Percentiles rank a stretch among this genome's conserved stretches.
These are phyloP conservation scores for Brachypteracias leptosomus DNA, from an alignment of 2,113 vertebrate genomes.

Conservation along the genomic window DNA sequence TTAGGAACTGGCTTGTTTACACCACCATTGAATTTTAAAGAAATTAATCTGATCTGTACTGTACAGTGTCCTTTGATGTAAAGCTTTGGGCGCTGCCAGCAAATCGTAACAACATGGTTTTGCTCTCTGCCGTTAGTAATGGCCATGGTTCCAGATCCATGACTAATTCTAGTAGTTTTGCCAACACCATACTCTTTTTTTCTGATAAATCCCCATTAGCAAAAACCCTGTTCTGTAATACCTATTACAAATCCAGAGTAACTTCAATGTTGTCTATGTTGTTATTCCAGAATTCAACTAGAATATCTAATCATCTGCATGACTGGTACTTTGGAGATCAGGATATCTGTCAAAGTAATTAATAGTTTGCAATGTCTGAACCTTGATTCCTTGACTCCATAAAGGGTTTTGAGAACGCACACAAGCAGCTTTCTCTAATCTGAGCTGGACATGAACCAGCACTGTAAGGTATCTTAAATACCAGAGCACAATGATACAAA, in stretches of 20 bases:
- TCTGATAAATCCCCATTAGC: background rate
- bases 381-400: background rate
- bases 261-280: background rate
- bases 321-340: background rate
- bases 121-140: background rate
- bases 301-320: background rate
- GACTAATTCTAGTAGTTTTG: background rate
- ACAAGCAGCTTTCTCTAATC: background rate
- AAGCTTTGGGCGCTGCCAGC: background rate
- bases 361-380: background rate
- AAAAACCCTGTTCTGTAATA: background rate
- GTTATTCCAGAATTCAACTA: constrained; percentile 9
- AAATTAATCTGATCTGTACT: background rate
- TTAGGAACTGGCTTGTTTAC: constrained; percentile 17
- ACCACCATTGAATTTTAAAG: background rate
- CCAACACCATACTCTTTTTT: background rate
- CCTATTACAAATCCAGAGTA: background rate
- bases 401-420: background rate
- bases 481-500: background rate
- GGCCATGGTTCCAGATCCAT: background rate
- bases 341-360: background rate
- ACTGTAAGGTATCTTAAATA: background rate
- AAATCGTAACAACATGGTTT: background rate
- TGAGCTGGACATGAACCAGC: background rate
- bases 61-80: background rate